Percentiles rank a stretch among this genome's conserved stretches.
Evolutionary conservation across 2,888 invertebrate genomes (phyloP).

Genomic region (Vandiemenella viatica): DNA sequence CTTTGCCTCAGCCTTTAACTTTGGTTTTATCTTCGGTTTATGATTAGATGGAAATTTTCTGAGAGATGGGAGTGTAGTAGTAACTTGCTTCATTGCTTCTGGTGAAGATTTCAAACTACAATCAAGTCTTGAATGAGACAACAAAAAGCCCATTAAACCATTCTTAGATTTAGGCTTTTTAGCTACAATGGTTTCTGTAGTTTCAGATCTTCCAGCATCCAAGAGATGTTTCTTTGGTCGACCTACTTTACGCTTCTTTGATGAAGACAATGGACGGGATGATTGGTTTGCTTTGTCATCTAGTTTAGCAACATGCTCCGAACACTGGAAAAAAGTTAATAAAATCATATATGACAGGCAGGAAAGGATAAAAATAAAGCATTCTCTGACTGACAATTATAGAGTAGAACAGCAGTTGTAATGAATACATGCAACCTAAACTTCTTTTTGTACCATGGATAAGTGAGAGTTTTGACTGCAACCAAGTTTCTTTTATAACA

Average conservation of each 20-base stretch:
- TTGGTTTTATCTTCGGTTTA: slow-evolving; percentile 45
- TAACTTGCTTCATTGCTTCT: neutral
- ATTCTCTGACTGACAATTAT: too few species aligned
- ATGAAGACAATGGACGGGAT: slow-evolving; percentile 21
- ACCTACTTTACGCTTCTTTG: slow-evolving; percentile 66
- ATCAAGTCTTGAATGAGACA: slow-evolving; percentile 21
- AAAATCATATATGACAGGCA: too few species aligned
- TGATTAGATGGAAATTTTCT: slow-evolving; percentile 16
- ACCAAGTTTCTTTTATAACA: too few species aligned
- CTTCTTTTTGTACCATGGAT: too few species aligned
- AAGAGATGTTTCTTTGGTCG: slow-evolving; percentile 56
- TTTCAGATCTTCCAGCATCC: slow-evolving; percentile 36
- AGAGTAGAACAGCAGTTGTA: too few species aligned
- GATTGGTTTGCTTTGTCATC: slow-evolving; percentile 16
- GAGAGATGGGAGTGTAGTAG: neutral
- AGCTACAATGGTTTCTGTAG: slow-evolving; percentile 67
- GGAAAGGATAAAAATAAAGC: too few species aligned
- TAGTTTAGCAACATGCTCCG: neutral
- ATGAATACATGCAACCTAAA: too few species aligned
- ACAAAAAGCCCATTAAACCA: slow-evolving; percentile 46
- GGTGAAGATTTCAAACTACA: neutral
- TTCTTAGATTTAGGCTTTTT: slow-evolving; percentile 46
- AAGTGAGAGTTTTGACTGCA: too few species aligned
- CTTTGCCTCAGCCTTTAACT: slow-evolving; percentile 55
- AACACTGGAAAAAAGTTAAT: neutral